A percentile compares a stretch with the other conserved stretches of the same genome.
phyloP scores from a whole-genome alignment of 1,140 invertebrate species.

The Theocolax elegans region DNA sequence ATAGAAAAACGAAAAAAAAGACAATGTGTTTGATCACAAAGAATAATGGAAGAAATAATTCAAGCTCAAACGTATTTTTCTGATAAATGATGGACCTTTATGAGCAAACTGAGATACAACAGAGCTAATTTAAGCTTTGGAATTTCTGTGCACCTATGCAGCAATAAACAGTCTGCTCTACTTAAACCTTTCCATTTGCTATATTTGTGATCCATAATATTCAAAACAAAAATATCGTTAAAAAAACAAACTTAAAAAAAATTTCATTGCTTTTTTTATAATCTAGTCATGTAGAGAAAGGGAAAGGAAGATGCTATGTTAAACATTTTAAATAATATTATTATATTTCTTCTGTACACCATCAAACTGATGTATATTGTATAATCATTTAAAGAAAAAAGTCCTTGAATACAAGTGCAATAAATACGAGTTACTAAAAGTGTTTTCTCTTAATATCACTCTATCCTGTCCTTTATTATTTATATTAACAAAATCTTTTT shows the following conservation, averaged over 20 bases:
- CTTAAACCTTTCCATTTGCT: slow-evolving; percentile 45
- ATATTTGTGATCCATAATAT: slow-evolving; percentile 58
- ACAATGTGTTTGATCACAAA: neutral
- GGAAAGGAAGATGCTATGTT: slow-evolving; percentile 56
- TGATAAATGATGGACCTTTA: neutral
- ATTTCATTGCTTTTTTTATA: slow-evolving; percentile 61
- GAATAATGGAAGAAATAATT: neutral
- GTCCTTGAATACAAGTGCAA: slow-evolving; percentile 39
- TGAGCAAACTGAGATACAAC: neutral
- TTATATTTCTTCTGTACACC: slow-evolving; percentile 59
- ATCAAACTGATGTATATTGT: slow-evolving; percentile 42
- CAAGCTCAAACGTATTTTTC: slow-evolving; percentile 13
- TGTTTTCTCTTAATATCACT: neutral
- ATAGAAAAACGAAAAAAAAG: neutral
- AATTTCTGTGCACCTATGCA: neutral
- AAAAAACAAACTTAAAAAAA: slow-evolving; percentile 43
- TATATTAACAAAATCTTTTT: no score
- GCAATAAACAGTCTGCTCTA: slow-evolving; percentile 18
- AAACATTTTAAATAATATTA: slow-evolving; percentile 59
- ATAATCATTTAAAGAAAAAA: slow-evolving; percentile 43
- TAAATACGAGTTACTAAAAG: slow-evolving; percentile 40
- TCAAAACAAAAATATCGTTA: slow-evolving; percentile 38
- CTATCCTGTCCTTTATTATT: neutral
- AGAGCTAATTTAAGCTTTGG: no score
- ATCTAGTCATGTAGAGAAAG: slow-evolving; percentile 61